Conservation (phyloP, 2,797 vertebrate genomes). For the Alca torda region DNA sequence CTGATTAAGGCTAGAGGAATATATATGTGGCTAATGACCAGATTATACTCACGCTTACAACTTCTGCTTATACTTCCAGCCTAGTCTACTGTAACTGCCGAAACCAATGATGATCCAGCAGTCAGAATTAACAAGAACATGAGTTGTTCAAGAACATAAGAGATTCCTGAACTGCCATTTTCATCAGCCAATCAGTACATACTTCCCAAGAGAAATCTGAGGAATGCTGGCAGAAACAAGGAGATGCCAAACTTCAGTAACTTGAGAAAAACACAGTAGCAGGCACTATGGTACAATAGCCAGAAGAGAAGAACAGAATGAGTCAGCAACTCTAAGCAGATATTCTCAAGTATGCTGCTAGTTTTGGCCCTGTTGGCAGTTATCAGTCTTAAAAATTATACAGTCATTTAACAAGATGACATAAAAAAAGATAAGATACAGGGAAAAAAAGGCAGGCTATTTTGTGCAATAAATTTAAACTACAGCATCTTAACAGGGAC, state of each 20-base stretch:
- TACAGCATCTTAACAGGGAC: background rate
- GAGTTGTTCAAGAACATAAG: background rate
- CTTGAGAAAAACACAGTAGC: background rate
- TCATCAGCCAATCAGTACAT: background rate
- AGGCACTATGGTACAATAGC: background rate
- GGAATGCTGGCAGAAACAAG: background rate
- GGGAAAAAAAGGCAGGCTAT: background rate
- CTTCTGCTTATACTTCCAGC: background rate
- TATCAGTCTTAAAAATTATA: constrained; percentile 3
- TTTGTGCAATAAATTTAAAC: background rate
- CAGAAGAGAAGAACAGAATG: background rate
- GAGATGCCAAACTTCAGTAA: background rate
- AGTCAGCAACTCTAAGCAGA: background rate
- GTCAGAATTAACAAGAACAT: background rate
- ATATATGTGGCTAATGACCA: background rate
- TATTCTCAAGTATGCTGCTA: background rate
- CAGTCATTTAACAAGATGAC: background rate
- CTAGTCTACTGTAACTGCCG: background rate
- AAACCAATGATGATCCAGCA: background rate
- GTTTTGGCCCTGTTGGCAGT: background rate
- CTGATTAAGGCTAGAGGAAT: background rate
- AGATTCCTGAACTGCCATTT: background rate
- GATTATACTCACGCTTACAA: background rate
- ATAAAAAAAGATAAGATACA: constrained; percentile 2
- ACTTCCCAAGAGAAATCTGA: background rate